These are phyloP conservation scores for Knipowitschia caucasica DNA, from an alignment of 2,797 vertebrate species.

Conservation along the genomic window DNA sequence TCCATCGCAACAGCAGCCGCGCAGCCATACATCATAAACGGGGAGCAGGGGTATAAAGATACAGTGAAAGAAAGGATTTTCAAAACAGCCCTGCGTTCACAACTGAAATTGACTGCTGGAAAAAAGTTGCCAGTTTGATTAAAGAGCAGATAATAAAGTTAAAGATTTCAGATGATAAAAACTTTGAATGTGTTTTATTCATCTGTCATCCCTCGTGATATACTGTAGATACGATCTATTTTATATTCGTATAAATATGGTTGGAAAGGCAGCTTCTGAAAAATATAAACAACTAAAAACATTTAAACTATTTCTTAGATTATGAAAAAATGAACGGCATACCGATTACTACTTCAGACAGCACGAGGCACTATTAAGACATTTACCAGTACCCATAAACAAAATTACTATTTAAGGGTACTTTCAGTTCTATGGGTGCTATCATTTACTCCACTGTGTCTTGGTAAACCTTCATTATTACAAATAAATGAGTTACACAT, in stretches of 20 bases:
- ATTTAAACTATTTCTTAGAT: too few species aligned
- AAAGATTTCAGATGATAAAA: too few species aligned
- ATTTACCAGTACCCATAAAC: too few species aligned
- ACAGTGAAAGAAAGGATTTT: neutral
- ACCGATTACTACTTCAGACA: too few species aligned
- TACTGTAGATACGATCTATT: too few species aligned
- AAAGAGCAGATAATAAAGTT: neutral
- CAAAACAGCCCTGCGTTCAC: neutral
- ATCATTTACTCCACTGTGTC: neutral
- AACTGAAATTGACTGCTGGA: neutral
- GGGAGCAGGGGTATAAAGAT: slow-evolving; percentile 14
- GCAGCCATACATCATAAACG: slow-evolving; percentile 56
- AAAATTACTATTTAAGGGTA: neutral
- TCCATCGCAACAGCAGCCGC: slow-evolving; percentile 50
- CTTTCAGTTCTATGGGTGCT: neutral
- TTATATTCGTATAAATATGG: too few species aligned
- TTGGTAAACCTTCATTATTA: neutral
- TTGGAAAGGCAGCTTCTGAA: neutral
- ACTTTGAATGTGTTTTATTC: neutral
- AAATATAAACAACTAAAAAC: too few species aligned
- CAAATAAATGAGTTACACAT: too few species aligned
- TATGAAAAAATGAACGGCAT: too few species aligned
- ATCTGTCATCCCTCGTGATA: too few species aligned
- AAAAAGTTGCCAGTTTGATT: neutral
- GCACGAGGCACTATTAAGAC: too few species aligned